Base-by-base conservation (phyloP, 1,140 invertebrate species). In the Camponotus pennsylvanicus region DNA sequence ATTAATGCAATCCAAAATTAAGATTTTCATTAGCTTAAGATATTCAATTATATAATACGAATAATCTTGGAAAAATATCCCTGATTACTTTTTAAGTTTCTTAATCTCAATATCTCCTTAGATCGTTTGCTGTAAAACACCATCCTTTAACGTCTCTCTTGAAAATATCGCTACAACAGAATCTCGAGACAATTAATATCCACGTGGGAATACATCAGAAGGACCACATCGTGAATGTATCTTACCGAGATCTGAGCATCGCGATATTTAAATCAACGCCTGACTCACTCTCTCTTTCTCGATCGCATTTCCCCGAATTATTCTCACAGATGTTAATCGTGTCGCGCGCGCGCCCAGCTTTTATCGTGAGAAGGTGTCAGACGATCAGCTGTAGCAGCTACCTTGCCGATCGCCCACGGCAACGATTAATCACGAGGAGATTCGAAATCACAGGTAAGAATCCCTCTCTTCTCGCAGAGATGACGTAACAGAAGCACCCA, bases 351-450 rank as follows among this genome's bases (percentile, higher is more conserved):
- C 32, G 57, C 55, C 61, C 55, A 71, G 86, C 61, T 77, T 80
- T 82, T 27, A 40, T 77, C 64, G 64, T 63, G 71, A 49, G 52
- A 86, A 69, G 57, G 61, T 78, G 80, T 34, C 21, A 40, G 71
- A 9, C 67, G 49, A 40, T 5, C 32, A 52, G 45, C 37, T 52
- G 59, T 66, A 34, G 34, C 49, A 40, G 52, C 73, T 83, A 82
- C 73, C 73, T 75, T 15, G 37, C 67, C 55, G 1, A 27, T 34
- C 57, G 82, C 70, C 77, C 37, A 42, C 52, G 77, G 69, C 64
- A 40, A 64, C 73, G 66, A 89, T 89, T 89, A 89, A 89, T 89
- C 78, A 78, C 9, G 15, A 52, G 59, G 6, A 32, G 45, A n/a
- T 15, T n/a, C 76, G 45, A 52, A 73, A 73, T 52, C 88, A 78